These are phyloP conservation scores for Hirtodrosophila trivittata DNA, from an alignment of 2,888 invertebrate species.

Conservation along the genomic window DNA sequence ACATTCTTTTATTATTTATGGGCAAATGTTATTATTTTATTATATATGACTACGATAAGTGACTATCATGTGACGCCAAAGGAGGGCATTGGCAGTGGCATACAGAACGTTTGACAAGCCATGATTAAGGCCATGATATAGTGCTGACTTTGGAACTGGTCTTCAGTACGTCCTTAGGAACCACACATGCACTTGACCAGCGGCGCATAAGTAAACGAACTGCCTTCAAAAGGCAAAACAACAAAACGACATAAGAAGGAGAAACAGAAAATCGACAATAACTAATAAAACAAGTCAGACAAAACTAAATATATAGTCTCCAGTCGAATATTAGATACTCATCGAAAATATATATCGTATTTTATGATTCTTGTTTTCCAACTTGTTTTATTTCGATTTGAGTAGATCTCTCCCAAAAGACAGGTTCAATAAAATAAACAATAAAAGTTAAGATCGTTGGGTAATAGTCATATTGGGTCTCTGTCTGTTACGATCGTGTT, in stretches of 20 bases:
- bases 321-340: slow-evolving; percentile 31
- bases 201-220: slow-evolving; percentile 63
- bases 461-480: no score
- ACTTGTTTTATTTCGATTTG: no score
- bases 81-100: neutral
- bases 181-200: slow-evolving; percentile 71
- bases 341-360: neutral
- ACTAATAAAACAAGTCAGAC: slow-evolving; percentile 2
- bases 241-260: slow-evolving; percentile 12
- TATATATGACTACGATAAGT: slow-evolving; percentile 40
- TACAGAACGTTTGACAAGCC: slow-evolving; percentile 42
- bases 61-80: slow-evolving; percentile 30
- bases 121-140: slow-evolving; percentile 27
- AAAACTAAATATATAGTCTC: neutral
- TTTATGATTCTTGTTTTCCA: no score
- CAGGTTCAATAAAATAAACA: no score
- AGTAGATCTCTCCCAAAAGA: no score
- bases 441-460: no score
- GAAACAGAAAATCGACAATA: slow-evolving; percentile 13
- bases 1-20: slow-evolving; percentile 18
- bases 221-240: slow-evolving; percentile 61
- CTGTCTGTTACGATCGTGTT: neutral
- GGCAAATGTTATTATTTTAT: slow-evolving; percentile 21
- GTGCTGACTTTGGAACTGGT: slow-evolving; percentile 59
- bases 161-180: slow-evolving; percentile 62